Base-by-base conservation (phyloP, 2,113 vertebrate genomes). In the Drymodes brunneopygia region DNA sequence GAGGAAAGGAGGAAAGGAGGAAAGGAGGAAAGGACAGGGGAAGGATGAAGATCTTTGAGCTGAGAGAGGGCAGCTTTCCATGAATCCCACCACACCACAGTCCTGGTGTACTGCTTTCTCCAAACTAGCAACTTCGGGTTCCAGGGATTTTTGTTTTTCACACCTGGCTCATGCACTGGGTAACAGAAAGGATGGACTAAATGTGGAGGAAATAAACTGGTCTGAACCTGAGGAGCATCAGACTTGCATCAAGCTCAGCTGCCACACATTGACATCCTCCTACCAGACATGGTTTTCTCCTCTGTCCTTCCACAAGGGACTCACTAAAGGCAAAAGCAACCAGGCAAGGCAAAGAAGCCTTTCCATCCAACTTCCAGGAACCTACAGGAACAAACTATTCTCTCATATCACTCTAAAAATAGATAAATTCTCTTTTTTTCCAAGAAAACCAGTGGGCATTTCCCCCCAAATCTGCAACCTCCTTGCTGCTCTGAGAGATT, bases 21-120 rank as follows among this genome's bases (percentile, higher is more conserved):
- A 14, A 48, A n/a, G 28, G 17, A 20, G 23, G 16, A 11, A n/a
- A n/a, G n/a, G n/a, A n/a, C n/a, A n/a, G n/a, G 12, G 15, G 15
- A 36, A 16, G 5, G 24, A 27, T 20, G 11, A 4, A 42, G 1
- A 2, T 50, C 38, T 44, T 38, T 42, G 40, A 85, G 22, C n/a
- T 20, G 35, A 45, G 21, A 47, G 25, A 81, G 5, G 15, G 6
- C 33, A 65, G 3, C 7, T 72, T 21, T 7, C 25, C 27, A 12
- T 1, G 5, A 56, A 67, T 11, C 48, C 13, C 35, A 58, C 17
- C 36, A 58, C 0, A 0, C 11, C 36, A 18, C 1, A 25, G 10
- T 19, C 15, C 47, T 47, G 15, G 3, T 44, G 66, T 60, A 31
- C 36, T 21, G 8, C 36, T 74, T 62, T 47, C 64, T 84, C 60